These are phyloP conservation scores for Latheticus oryzae DNA, from an alignment of 2,888 invertebrate species.

Conservation along the genomic window DNA sequence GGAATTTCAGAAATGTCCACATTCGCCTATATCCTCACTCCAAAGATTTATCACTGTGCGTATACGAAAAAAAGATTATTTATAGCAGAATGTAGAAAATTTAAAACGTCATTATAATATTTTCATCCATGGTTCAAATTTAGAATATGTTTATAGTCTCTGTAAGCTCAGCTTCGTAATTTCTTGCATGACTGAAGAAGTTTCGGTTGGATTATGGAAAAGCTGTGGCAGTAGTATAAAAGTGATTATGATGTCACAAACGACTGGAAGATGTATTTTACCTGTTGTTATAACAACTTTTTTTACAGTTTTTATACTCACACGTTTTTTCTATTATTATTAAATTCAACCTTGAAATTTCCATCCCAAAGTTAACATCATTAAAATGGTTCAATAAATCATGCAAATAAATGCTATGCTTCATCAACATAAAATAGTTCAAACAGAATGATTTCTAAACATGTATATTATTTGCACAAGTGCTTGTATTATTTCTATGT, in stretches of 20 bases:
- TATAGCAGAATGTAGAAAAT: no score
- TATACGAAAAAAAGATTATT: no score
- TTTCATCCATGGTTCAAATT: no score
- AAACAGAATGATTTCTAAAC: slow-evolving; percentile 7
- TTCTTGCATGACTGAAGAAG: slow-evolving; percentile 8
- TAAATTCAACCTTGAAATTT: no score
- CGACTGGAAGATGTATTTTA: slow-evolving; percentile 1
- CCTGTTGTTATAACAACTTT: no score
- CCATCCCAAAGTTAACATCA: no score
- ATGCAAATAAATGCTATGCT: slow-evolving; percentile 1
- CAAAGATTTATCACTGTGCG: slow-evolving; percentile 10
- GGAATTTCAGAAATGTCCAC: slow-evolving; percentile 19
- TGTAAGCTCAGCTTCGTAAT: neutral
- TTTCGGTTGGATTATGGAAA: slow-evolving; percentile 1
- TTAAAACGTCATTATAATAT: no score
- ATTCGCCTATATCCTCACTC: slow-evolving; percentile 9
- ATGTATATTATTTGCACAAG: no score
- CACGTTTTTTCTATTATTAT: no score
- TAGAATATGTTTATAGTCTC: neutral
- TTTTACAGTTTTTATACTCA: slow-evolving; percentile 1
- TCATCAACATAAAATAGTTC: slow-evolving; percentile 1
- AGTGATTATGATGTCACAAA: slow-evolving; percentile 3
- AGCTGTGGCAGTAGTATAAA: slow-evolving; percentile 1
- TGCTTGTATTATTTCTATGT: no score
- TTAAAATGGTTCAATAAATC: no score